phyloP scores from a whole-genome alignment of 2,797 vertebrate species.

The Poeciliopsis presidionis region DNA sequence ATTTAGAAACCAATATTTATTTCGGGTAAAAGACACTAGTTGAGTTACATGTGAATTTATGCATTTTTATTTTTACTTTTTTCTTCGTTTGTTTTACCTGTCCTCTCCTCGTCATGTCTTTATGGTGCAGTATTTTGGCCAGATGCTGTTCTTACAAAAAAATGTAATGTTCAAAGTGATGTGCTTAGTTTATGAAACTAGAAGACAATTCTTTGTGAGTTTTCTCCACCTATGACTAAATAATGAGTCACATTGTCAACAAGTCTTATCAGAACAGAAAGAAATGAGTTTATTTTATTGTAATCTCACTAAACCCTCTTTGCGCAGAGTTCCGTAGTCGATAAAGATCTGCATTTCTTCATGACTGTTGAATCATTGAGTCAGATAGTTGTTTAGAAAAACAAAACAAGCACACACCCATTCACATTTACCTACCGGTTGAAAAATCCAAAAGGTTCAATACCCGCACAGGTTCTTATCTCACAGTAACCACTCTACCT shows the following conservation, averaged over 20 bases:
- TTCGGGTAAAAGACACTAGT: not conserved
- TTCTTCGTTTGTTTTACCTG: not conserved
- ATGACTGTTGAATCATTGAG: not conserved
- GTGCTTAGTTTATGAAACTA: not conserved
- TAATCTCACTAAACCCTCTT: not conserved
- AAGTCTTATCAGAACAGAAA: not conserved
- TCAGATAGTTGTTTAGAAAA: not conserved
- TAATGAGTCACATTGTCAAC: not conserved
- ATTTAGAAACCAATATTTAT: not conserved
- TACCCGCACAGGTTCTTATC: not conserved
- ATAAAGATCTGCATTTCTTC: not conserved
- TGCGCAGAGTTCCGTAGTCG: not conserved
- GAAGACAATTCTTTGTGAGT: not conserved
- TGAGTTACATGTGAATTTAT: not conserved
- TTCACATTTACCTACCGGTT: not conserved
- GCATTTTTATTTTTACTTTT: not conserved
- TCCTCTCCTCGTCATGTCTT: not conserved
- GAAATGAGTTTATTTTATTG: not conserved
- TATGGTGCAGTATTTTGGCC: not conserved
- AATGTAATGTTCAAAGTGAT: not conserved
- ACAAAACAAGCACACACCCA: not conserved
- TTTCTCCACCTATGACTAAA: not conserved
- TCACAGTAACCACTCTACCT: not conserved
- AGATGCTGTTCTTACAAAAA: not conserved
- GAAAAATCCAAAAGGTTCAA: not conserved